phyloP scores from a whole-genome alignment of 2,797 vertebrate genomes.

The Poliocrania exsul region DNA sequence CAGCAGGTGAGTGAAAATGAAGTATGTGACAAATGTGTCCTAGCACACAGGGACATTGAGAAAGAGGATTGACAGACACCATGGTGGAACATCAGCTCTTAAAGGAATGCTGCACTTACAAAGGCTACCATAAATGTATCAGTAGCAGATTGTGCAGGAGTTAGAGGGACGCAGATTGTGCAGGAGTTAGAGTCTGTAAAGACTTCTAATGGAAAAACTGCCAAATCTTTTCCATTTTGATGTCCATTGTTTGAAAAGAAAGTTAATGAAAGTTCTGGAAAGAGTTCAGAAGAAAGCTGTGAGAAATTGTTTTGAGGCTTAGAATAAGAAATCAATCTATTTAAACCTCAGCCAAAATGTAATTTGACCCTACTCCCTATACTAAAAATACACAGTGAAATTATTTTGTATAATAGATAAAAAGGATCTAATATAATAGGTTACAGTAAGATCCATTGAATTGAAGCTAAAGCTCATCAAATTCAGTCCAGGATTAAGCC shows the following conservation, averaged over 20 bases:
- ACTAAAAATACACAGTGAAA: slow-evolving; percentile 35
- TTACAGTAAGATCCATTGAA: slow-evolving; percentile 44
- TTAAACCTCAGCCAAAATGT: slow-evolving; percentile 43
- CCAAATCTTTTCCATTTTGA: slow-evolving; percentile 23
- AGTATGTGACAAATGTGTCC: neutral
- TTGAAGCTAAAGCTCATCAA: slow-evolving; percentile 23
- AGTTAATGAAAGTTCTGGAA: slow-evolving; percentile 43
- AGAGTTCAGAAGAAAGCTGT: slow-evolving; percentile 38
- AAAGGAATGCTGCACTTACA: neutral
- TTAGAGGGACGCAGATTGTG: neutral
- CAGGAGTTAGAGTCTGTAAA: neutral
- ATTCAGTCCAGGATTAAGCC: slow-evolving; percentile 38
- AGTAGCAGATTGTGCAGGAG: neutral
- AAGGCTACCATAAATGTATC: neutral
- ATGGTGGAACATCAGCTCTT: neutral
- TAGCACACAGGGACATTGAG: neutral
- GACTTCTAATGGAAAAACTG: neutral
- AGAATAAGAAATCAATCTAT: slow-evolving; percentile 26
- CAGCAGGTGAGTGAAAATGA: neutral
- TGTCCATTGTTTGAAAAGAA: slow-evolving; percentile 30
- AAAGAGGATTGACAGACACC: neutral
- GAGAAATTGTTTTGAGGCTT: slow-evolving; percentile 38
- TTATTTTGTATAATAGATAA: slow-evolving; percentile 45
- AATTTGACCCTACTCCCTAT: neutral
- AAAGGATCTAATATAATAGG: slow-evolving; percentile 34